Percentiles rank a stretch among this genome's conserved stretches.
phyloP scores from a whole-genome alignment of 30 jellyfish, hydroid and myxozoan species.

The Catostylus mosaicus region DNA sequence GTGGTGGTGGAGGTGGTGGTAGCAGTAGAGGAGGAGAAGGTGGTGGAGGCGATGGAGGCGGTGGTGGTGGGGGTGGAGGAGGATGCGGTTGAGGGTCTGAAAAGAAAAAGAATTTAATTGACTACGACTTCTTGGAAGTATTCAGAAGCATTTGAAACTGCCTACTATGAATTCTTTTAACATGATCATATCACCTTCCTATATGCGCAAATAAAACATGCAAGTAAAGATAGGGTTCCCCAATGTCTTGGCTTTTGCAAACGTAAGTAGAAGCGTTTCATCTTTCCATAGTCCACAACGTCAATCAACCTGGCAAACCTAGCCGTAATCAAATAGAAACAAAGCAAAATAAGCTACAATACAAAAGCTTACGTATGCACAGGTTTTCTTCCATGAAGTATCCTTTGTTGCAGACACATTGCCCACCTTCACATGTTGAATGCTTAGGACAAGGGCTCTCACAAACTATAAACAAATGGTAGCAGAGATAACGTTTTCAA shows the following conservation, averaged over 20 bases:
- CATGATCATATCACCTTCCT: too few species aligned
- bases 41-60: constrained; percentile 69
- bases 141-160: background rate
- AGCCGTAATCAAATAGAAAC: too few species aligned
- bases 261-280: too few species aligned
- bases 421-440: constrained; percentile 65
- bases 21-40: constrained; percentile 63
- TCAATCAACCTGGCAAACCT: too few species aligned
- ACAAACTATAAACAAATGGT: constrained; percentile 68
- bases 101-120: background rate
- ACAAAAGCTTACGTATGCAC: constrained; percentile 79
- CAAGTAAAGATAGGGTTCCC: too few species aligned
- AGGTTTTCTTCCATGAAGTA: constrained; percentile 70
- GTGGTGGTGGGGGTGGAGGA: constrained; percentile 60
- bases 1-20: constrained; percentile 74
- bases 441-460: constrained; percentile 88
- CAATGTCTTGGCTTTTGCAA: too few species aligned
- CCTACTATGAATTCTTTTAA: too few species aligned
- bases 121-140: background rate
- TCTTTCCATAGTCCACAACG: too few species aligned
- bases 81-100: constrained; percentile 29
- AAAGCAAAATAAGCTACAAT: too few species aligned
- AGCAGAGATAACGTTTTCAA: too few species aligned
- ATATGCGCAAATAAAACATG: too few species aligned
- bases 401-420: constrained; percentile 74